These are phyloP conservation scores for Limnephilus marmoratus DNA, from an alignment of 2,888 invertebrate species.

Conservation along the genomic window DNA sequence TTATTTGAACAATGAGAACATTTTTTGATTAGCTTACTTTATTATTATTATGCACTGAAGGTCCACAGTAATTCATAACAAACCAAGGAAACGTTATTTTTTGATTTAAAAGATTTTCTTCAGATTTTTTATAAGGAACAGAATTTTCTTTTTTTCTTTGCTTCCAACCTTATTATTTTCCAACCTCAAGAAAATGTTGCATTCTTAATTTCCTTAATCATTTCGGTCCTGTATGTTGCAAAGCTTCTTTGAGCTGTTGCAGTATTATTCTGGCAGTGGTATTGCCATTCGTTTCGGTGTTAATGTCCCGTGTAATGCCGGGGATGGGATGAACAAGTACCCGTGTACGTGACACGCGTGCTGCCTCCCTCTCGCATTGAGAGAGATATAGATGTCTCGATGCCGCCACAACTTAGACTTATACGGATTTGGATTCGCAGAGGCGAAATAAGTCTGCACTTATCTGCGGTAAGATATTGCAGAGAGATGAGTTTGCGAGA, in stretches of 20 bases:
- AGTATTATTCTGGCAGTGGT: background rate
- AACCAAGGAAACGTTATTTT: no score
- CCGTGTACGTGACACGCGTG: background rate
- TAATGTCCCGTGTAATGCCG: conserved; percentile 27
- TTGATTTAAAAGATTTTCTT: no score
- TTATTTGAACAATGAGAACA: no score
- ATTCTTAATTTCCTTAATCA: background rate
- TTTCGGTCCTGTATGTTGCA: background rate
- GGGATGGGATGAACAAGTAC: background rate
- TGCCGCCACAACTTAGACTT: background rate
- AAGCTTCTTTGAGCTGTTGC: conserved; percentile 10
- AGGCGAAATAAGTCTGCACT: conserved; percentile 2
- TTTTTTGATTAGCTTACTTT: no score
- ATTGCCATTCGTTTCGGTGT: conserved; percentile 8
- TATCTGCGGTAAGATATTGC: background rate
- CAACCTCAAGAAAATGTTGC: background rate
- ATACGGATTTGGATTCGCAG: background rate
- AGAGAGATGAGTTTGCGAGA: background rate
- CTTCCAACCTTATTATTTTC: no score
- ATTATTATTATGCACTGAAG: no score
- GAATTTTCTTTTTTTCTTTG: background rate
- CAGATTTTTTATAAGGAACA: no score
- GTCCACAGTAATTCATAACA: no score
- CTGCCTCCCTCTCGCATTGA: background rate
- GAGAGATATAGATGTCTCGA: background rate